phyloP scores from a whole-genome alignment of 2,113 vertebrate species.

The Acrocephalus kingi region DNA sequence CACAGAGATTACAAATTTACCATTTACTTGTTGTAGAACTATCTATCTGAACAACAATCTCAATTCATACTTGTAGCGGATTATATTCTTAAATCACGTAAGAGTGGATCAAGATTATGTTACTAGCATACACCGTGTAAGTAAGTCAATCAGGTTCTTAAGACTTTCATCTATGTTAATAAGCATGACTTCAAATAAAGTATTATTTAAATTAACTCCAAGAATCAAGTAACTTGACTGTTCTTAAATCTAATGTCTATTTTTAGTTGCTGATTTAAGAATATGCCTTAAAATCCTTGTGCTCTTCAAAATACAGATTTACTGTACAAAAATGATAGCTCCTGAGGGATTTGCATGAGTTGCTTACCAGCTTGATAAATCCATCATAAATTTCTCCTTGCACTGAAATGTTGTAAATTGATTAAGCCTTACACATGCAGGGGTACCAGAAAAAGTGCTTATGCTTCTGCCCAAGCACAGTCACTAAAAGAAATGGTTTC shows the following conservation, averaged over 20 bases:
- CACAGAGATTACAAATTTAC: not conserved
- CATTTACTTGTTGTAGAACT: not conserved
- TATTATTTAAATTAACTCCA: not conserved
- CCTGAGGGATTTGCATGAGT: conserved; percentile 11
- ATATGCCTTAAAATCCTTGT: not conserved
- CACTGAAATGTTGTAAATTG: not conserved
- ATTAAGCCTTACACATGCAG: conserved; percentile 7
- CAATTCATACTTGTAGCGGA: not conserved
- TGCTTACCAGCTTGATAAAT: conserved; percentile 53
- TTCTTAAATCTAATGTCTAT: not conserved
- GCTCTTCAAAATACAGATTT: conserved; percentile 1
- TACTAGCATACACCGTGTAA: not conserved
- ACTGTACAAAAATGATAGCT: conserved; percentile 21
- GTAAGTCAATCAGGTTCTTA: not conserved
- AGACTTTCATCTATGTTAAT: not conserved
- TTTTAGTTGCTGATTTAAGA: not conserved
- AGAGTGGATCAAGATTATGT: not conserved
- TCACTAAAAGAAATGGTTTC: not conserved
- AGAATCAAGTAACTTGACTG: not conserved
- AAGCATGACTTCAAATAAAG: not conserved
- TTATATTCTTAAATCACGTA: not conserved
- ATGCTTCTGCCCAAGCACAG: not conserved
- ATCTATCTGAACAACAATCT: not conserved
- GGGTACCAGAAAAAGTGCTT: not conserved
- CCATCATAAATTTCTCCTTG: not conserved